These are phyloP conservation scores for Tyria jacobaeae DNA, from an alignment of 2,888 invertebrate genomes.

Conservation along the genomic window DNA sequence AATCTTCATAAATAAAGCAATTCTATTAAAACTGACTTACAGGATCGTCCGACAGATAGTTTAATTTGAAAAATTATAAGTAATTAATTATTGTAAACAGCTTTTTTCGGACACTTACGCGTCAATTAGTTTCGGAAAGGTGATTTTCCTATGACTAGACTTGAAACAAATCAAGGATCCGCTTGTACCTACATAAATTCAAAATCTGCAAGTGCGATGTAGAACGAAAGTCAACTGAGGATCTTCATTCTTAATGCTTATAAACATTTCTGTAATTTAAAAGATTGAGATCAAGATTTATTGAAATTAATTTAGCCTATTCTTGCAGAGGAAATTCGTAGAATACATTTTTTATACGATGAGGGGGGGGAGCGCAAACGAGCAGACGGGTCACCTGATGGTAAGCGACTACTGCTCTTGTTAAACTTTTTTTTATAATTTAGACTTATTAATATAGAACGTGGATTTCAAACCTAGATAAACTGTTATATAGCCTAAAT, in stretches of 20 bases:
- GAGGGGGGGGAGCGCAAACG: too few species aligned
- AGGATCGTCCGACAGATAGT: slow-evolving; percentile 36
- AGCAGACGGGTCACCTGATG: too few species aligned
- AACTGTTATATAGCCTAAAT: background rate
- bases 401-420: too few species aligned
- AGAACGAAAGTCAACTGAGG: background rate
- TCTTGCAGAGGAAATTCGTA: too few species aligned
- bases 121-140: background rate
- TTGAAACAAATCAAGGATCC: background rate
- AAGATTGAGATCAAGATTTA: background rate
- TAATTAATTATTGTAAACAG: background rate
- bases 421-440: background rate
- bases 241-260: background rate
- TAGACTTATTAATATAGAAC: background rate
- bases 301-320: too few species aligned
- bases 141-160: background rate
- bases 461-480: background rate
- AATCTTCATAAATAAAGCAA: slow-evolving; percentile 38
- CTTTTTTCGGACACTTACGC: background rate
- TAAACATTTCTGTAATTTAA: background rate
- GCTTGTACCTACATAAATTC: background rate
- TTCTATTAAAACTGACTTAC: slow-evolving; percentile 50
- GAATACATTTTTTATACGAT: too few species aligned
- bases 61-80: slow-evolving; percentile 15
- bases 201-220: background rate